Percentiles rank a stretch among this genome's conserved stretches.
phyloP scores from a whole-genome alignment of 30 jellyfish, hydroid and myxozoan species.

The Aurelia coerulea region DNA sequence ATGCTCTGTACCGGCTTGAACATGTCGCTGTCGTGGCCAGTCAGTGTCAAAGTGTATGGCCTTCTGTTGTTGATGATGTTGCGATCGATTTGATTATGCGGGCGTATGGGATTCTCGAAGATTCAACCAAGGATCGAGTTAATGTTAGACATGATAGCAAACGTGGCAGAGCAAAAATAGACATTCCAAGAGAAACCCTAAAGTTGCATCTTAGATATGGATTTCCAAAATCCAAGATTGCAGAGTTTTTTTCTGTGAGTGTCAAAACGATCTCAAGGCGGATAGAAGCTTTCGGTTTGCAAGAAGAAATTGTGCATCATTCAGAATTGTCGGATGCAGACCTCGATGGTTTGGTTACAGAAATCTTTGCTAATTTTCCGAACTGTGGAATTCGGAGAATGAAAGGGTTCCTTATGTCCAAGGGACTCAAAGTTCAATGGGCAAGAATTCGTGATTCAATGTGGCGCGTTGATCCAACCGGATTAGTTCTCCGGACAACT shows the following conservation, averaged over 20 bases:
- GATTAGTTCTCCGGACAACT: constrained; percentile 44
- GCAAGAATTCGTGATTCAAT: constrained; percentile 36
- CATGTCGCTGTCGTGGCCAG: neutral
- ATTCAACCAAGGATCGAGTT: neutral
- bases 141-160: neutral
- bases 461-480: constrained; percentile 73
- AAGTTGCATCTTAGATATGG: constrained; percentile 8
- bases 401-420: constrained; percentile 50
- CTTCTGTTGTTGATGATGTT: neutral
- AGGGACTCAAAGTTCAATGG: constrained; percentile 50
- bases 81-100: neutral
- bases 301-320: neutral
- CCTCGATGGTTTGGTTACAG: constrained; percentile 23
- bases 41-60: neutral
- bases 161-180: constrained; percentile 32
- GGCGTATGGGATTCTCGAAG: neutral
- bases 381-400: constrained; percentile 65
- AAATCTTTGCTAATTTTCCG: constrained; percentile 32
- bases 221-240: constrained; percentile 40
- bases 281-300: constrained; percentile 26
- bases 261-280: constrained; percentile 44
- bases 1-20: neutral
- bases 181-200: too few relatives aligned
- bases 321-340: constrained; percentile 10
- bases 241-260: constrained; percentile 47